phyloP scores from a whole-genome alignment of 1,140 invertebrate species.

The Xylocopa sonorina region DNA sequence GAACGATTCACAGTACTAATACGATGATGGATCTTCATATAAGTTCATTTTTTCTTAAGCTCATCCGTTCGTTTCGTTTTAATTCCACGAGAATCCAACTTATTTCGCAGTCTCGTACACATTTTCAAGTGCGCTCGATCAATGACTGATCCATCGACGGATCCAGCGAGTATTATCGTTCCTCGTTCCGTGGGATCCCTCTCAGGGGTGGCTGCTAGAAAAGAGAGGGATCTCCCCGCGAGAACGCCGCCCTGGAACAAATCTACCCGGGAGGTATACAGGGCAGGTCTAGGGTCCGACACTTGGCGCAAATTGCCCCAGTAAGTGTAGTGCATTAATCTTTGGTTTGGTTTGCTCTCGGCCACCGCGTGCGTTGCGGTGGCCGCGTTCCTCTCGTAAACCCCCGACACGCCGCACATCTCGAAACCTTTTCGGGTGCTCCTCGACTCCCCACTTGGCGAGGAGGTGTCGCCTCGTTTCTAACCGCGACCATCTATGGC shows the following conservation, averaged over 20 bases:
- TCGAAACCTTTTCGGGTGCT: slow-evolving; percentile 63
- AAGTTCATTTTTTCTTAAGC: too few species aligned
- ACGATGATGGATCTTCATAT: too few species aligned
- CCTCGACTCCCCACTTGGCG: slow-evolving; percentile 38
- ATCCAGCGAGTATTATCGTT: neutral
- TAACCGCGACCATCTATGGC: neutral
- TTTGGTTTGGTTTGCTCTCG: slow-evolving; percentile 78
- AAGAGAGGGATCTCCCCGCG: slow-evolving; percentile 52
- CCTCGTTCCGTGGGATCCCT: slow-evolving; percentile 15
- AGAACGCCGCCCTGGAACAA: slow-evolving; percentile 57
- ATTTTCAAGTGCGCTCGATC: neutral
- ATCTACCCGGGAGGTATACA: slow-evolving; percentile 66
- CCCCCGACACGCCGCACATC: slow-evolving; percentile 65
- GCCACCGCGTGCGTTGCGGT: slow-evolving; percentile 75
- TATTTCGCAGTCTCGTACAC: too few species aligned
- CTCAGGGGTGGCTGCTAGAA: slow-evolving; percentile 38
- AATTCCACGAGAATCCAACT: too few species aligned
- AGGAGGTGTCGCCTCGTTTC: slow-evolving; percentile 8
- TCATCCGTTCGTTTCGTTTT: too few species aligned
- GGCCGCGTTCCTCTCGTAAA: slow-evolving; percentile 72
- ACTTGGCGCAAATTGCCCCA: slow-evolving; percentile 81
- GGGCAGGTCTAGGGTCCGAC: slow-evolving; percentile 67
- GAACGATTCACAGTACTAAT: too few species aligned
- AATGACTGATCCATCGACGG: neutral
- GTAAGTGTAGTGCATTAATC: slow-evolving; percentile 82